Percentiles rank a stretch among this genome's conserved stretches.
Evolutionary conservation across 2,888 invertebrate species (phyloP).

Genomic region (Drosophila barbarae): DNA sequence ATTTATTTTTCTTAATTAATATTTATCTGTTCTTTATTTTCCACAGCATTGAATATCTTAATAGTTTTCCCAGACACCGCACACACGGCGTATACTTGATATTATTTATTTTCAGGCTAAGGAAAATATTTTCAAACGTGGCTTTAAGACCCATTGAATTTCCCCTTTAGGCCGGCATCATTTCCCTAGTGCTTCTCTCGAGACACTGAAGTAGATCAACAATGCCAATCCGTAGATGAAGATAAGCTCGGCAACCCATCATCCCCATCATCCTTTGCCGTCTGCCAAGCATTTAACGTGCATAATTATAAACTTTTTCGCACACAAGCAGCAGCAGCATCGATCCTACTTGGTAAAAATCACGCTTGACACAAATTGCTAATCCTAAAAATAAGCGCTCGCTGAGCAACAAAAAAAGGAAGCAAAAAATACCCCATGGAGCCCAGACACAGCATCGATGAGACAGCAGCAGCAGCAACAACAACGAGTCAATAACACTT

Average conservation of each 20-base stretch:
- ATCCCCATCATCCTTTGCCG: conserved; percentile 2
- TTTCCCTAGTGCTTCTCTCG: conserved; percentile 4
- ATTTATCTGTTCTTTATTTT: no score
- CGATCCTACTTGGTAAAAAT: conserved; percentile 36
- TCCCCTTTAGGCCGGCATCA: background rate
- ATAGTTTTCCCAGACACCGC: no score
- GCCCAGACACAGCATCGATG: conserved; percentile 5
- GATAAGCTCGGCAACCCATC: conserved; percentile 23
- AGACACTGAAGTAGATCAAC: conserved; percentile 34
- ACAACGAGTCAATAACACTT: conserved; percentile 64
- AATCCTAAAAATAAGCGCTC: conserved; percentile 50
- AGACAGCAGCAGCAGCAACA: conserved; percentile 25
- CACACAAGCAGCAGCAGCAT: conserved; percentile 22
- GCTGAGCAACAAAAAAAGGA: conserved; percentile 17
- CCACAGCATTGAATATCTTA: no score
- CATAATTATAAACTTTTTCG: conserved; percentile 42
- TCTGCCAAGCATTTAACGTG: conserved; percentile 27
- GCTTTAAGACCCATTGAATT: no score
- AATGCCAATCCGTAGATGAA: conserved; percentile 6
- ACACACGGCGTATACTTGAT: no score
- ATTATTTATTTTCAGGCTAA: no score
- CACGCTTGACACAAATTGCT: conserved; percentile 48
- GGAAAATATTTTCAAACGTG: no score
- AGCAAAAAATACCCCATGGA: background rate
- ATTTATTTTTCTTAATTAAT: no score